These are phyloP conservation scores for Papilio machaon DNA, from an alignment of 1,140 invertebrate genomes.

Conservation along the genomic window DNA sequence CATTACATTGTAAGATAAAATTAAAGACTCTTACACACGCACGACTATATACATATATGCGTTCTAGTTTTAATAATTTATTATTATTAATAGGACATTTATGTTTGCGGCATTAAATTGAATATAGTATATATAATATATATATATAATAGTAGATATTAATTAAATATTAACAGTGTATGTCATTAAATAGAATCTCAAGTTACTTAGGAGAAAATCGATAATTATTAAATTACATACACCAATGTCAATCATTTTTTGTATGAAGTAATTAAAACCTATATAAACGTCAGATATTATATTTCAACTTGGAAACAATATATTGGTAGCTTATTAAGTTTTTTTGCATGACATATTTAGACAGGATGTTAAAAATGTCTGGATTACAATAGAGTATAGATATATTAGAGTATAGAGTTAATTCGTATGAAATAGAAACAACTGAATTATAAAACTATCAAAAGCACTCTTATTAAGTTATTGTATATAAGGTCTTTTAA, in stretches of 20 bases:
- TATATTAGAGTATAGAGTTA: too few relatives aligned
- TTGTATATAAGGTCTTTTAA: neutral
- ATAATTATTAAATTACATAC: conserved; percentile 6
- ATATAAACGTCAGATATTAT: neutral
- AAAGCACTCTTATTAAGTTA: neutral
- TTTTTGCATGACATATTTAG: neutral
- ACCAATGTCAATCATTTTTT: neutral
- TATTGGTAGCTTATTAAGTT: neutral
- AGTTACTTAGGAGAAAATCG: neutral
- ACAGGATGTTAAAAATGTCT: neutral
- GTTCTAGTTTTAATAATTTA: neutral
- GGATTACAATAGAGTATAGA: neutral
- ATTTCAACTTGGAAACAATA: neutral
- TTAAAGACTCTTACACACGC: neutral
- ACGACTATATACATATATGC: neutral
- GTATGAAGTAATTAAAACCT: neutral
- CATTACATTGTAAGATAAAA: conserved; percentile 11
- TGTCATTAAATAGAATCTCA: neutral
- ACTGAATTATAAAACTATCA: neutral
- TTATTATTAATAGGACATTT: neutral
- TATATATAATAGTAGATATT: neutral
- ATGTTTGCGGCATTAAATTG: neutral
- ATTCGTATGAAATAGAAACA: neutral
- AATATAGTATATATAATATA: neutral
- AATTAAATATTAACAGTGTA: neutral